These are phyloP conservation scores for Cavia porcellus DNA, from an alignment of 2,113 vertebrate species.

Conservation along the genomic window DNA sequence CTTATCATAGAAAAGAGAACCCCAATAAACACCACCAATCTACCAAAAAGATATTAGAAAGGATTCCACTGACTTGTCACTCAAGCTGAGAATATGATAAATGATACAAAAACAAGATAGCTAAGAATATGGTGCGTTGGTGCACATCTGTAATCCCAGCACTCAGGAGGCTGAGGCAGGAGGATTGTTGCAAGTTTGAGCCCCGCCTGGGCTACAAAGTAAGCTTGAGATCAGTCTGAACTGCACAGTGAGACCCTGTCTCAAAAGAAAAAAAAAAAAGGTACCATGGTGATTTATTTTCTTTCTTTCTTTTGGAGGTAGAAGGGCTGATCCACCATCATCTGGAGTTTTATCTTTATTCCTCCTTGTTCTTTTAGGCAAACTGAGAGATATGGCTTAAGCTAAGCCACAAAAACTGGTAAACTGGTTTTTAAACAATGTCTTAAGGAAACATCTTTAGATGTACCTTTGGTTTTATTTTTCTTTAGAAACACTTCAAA, in stretches of 20 bases:
- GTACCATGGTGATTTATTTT: neutral
- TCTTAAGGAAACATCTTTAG: constrained; percentile 58
- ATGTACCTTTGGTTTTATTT: constrained; percentile 48
- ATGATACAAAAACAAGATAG: neutral
- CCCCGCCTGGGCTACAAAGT: no score
- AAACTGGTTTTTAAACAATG: constrained; percentile 30
- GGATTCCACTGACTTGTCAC: neutral
- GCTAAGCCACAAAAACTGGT: constrained; percentile 65
- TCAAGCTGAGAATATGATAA: neutral
- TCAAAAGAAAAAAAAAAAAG: no score
- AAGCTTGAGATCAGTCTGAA: no score
- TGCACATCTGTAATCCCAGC: no score
- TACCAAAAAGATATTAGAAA: neutral
- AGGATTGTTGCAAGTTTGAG: no score
- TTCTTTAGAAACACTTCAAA: constrained; percentile 50
- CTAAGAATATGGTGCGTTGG: neutral
- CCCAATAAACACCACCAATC: neutral
- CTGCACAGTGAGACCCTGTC: no score
- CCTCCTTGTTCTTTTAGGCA: constrained; percentile 47
- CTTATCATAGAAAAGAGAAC: neutral
- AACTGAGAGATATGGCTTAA: constrained; percentile 49
- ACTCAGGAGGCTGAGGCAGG: no score
- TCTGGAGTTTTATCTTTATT: neutral
- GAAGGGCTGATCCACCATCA: constrained; percentile 4
- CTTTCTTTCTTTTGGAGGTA: neutral